These are phyloP conservation scores for Micromys minutus DNA, from an alignment of 2,113 vertebrate species.

Conservation along the genomic window DNA sequence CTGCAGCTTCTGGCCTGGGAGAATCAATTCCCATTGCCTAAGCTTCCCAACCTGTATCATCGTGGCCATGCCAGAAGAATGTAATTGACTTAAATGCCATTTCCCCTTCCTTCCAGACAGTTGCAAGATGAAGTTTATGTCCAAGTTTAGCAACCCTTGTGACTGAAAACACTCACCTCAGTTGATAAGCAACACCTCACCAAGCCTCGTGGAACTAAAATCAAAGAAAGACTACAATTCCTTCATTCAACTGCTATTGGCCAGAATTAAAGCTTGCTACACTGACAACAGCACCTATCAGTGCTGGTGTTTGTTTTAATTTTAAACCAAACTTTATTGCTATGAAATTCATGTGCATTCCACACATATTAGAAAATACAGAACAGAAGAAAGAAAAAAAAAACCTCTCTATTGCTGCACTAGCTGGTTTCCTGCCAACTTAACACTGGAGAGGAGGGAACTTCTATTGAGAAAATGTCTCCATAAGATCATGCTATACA, in stretches of 20 bases:
- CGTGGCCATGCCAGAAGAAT: not conserved
- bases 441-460: not conserved
- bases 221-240: not conserved
- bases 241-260: not conserved
- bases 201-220: not conserved
- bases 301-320: not conserved
- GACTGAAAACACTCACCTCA: not conserved
- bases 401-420: too few species aligned
- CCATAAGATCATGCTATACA: not conserved
- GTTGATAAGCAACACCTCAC: constrained; percentile 4
- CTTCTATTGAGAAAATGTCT: not conserved
- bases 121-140: not conserved
- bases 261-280: not conserved
- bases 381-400: not conserved
- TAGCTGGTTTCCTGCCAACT: not conserved
- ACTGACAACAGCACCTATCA: not conserved
- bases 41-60: not conserved
- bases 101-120: not conserved
- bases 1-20: not conserved
- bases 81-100: not conserved
- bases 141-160: not conserved
- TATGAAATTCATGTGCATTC: not conserved
- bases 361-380: not conserved
- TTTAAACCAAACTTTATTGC: not conserved
- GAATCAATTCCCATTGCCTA: not conserved